These are phyloP conservation scores for Leptothorax acervorum DNA, from an alignment of 2,888 invertebrate species.

Conservation along the genomic window DNA sequence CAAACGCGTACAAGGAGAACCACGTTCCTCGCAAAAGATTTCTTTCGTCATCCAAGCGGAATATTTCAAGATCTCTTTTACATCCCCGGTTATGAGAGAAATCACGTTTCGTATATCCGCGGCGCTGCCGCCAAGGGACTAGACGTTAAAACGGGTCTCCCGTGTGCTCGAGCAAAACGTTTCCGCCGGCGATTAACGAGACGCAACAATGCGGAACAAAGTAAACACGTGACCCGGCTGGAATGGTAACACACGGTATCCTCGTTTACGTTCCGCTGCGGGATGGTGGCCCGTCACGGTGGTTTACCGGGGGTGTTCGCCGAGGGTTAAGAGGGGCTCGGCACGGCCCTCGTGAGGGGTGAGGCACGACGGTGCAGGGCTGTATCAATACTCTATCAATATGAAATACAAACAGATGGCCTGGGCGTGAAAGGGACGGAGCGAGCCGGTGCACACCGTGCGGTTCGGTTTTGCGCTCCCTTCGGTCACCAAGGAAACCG, in stretches of 20 bases:
- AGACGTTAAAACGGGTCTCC: conserved; percentile 61
- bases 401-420: conserved; percentile 84
- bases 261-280: conserved; percentile 65
- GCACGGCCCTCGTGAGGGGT: conserved; percentile 58
- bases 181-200: conserved; percentile 79
- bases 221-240: conserved; percentile 80
- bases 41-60: neutral
- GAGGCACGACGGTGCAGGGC: conserved; percentile 65
- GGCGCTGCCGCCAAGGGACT: neutral
- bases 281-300: conserved; percentile 63
- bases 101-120: conserved; percentile 17
- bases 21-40: neutral
- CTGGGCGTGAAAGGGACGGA: conserved; percentile 63
- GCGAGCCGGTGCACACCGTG: conserved; percentile 57
- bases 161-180: conserved; percentile 71
- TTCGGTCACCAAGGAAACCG: conserved; percentile 84
- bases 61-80: neutral
- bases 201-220: conserved; percentile 82
- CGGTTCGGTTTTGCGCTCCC: conserved; percentile 76
- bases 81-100: conserved; percentile 16
- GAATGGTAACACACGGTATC: conserved; percentile 74
- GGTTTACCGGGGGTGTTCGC: conserved; percentile 58
- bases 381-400: conserved; percentile 85
- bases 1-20: neutral
- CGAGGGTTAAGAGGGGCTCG: conserved; percentile 49